These are phyloP conservation scores for Steinernema khuongi DNA, from an alignment of 1,140 invertebrate genomes.

Conservation along the genomic window DNA sequence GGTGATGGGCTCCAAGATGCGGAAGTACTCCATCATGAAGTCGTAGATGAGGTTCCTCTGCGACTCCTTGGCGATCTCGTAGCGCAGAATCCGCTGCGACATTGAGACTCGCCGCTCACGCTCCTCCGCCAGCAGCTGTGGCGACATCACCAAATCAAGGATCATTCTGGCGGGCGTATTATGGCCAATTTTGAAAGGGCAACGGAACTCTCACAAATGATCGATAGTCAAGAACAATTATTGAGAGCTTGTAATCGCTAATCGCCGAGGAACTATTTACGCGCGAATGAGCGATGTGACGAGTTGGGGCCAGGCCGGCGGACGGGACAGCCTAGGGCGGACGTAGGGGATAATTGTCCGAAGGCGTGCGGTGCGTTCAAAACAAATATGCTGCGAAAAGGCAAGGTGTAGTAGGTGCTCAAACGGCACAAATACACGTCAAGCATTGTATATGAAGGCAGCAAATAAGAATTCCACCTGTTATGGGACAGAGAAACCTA, in stretches of 20 bases:
- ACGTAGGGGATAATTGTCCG: too few relatives aligned
- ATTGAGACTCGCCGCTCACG: not conserved
- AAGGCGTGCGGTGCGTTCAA: too few relatives aligned
- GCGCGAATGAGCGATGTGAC: not conserved
- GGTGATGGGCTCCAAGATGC: not conserved
- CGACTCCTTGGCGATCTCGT: constrained; percentile 11
- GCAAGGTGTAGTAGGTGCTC: too few relatives aligned
- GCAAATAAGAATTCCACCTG: too few relatives aligned
- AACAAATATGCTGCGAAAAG: too few relatives aligned
- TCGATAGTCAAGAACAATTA: not conserved
- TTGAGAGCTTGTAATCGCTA: not conserved
- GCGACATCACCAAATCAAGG: constrained; percentile 1
- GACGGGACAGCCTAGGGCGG: not conserved
- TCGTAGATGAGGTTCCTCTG: not conserved
- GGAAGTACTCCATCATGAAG: constrained; percentile 1
- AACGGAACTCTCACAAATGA: not conserved
- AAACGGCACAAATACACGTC: too few relatives aligned
- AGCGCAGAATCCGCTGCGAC: not conserved
- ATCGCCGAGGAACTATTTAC: not conserved
- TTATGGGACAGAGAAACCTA: too few relatives aligned
- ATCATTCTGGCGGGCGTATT: constrained; percentile 4
- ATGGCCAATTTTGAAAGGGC: too few relatives aligned
- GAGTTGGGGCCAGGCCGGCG: not conserved
- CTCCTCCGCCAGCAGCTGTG: not conserved
- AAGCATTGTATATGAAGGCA: too few relatives aligned